Base-by-base conservation (phyloP, 2,113 vertebrate genomes). In the Anguilla rostrata region DNA sequence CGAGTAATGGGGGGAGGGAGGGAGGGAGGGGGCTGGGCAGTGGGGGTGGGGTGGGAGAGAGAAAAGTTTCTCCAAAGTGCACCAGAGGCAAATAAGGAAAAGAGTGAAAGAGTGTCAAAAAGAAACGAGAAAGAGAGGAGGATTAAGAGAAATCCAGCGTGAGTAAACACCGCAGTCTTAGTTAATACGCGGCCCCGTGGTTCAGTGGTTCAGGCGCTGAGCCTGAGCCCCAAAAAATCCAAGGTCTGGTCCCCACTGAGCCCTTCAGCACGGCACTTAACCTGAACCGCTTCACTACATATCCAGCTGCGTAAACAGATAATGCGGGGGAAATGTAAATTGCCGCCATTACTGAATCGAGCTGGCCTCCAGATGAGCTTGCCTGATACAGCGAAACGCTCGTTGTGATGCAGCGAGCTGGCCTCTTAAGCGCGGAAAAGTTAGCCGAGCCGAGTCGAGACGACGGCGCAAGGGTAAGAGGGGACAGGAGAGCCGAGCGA, bases 11-110 rank as follows among this genome's bases (percentile, higher is more conserved):
- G 49, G 49, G 7, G 49, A 11, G 8, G 11, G 20, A 8, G 78
- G 43, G 43, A 34, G 34, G 34, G 34, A 34, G 34, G 34, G 34
- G 34, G 34, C 34, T 1, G 0, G 34, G 34, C 34, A 34, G 34
- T 34, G 34, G 34, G 34, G 34, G 34, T 34, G 34, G 49, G 49
- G 49, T 11, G 49, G 49, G 8, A 14, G 20, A 18, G 78, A 40
- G 78, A 20, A 79, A n/a, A 16, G 60, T 5, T 29, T 40, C 39
- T 75, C 39, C 46, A 40, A 71, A 41, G 39, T 26, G 20, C 5
- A 75, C 39, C 41, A 66, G 43, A 49, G 26, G n/a, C 34, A 46
- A 63, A 85, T 78, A 85, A 85, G 71, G n/a, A 85, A 20, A 18
- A 1, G 71, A 39, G 81, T 14, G 8, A 83, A 66, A 75, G n/a